These are phyloP conservation scores for Tholera decimalis DNA, from an alignment of 2,888 invertebrate genomes.

Conservation along the genomic window DNA sequence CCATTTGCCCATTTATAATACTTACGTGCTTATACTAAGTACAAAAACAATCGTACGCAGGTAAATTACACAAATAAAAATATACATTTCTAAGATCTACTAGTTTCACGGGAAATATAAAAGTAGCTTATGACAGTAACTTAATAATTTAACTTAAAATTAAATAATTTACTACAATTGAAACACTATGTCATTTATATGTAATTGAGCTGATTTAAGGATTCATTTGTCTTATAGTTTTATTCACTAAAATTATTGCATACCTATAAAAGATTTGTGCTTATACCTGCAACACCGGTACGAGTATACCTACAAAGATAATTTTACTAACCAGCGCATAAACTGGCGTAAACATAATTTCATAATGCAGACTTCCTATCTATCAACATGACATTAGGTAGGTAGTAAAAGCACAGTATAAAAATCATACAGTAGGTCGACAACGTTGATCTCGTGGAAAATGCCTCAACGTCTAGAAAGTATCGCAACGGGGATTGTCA, in stretches of 20 bases:
- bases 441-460: no score
- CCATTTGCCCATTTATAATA: conserved; percentile 31
- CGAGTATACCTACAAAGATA: background rate
- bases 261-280: conserved; percentile 17
- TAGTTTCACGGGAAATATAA: conserved; percentile 29
- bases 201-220: conserved; percentile 45
- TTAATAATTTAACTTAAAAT: conserved; percentile 28
- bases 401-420: no score
- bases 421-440: no score
- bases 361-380: background rate
- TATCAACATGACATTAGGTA: background rate
- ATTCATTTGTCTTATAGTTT: conserved; percentile 7
- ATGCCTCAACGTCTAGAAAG: no score
- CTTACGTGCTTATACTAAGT: conserved; percentile 26
- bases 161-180: conserved; percentile 33
- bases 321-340: background rate
- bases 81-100: conserved; percentile 25
- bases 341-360: background rate
- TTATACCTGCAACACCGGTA: background rate
- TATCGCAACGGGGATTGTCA: no score
- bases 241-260: background rate
- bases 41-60: conserved; percentile 11
- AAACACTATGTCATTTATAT: conserved; percentile 24
- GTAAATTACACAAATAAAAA: background rate
- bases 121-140: background rate